Base-by-base conservation (phyloP, 2,888 invertebrate genomes). In the Athetis lepigone region DNA sequence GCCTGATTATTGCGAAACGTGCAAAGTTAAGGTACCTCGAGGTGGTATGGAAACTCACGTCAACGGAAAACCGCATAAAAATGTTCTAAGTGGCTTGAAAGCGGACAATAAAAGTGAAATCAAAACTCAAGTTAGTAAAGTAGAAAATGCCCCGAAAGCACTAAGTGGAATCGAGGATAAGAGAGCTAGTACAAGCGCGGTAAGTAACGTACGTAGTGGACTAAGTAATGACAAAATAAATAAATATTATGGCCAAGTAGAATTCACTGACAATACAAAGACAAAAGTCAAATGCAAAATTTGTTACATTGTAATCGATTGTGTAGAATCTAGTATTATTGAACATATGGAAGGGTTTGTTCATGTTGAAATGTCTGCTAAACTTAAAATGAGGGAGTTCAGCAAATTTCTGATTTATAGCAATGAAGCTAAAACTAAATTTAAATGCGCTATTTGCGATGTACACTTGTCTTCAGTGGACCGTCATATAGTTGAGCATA, bases 21-120 rank as follows among this genome's bases (percentile, higher is more conserved):
- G 74, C 7, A n/a, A 71, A 33, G 62, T 71, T 3, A 0, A n/a
- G 2, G 45, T 75, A 11, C 71, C 62, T 6, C 0, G 0, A 2
- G 46, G 50, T 0, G 62, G 67, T 3, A 66, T 59, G 59, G 8
- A 13, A 1, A 16, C 0, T 0, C 76, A 76, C 16, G 16, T 18
- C 0, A 5, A 23, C 13, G 68, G 58, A 0, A 72, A 58, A 7
- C 0, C 18, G 1, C 68, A 66, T 8, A n/a, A 52, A 3, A 21
- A 11, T 1, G 5, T n/a, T 5, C 13, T 46, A 0, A 43, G 2
- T 4, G 0, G 51, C 13, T 37, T 63, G 9, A 7, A 23, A 27
- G 16, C 9, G 8, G 5, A 16, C 11, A 33, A 27, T 11, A 7
- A 42, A 18, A 62, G 18, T 18, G 13, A n/a, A 4, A n/a, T n/a